Percentiles rank a stretch among this genome's conserved stretches.
Conservation (phyloP, 2,113 vertebrate genomes). For the Oncorhynchus gorbuscha region DNA sequence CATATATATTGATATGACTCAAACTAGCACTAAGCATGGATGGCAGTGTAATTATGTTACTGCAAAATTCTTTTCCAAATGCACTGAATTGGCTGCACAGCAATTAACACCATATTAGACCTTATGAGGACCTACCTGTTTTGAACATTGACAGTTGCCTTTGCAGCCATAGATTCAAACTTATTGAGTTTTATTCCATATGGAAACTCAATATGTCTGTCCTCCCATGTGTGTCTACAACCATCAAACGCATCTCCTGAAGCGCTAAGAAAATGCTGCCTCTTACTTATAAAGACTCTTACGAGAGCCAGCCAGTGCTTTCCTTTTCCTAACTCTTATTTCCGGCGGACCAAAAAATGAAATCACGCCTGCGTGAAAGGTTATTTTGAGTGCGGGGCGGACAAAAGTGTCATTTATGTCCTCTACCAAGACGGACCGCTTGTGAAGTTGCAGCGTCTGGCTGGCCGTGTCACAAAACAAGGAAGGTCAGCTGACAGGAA, state of each 20-base stretch:
- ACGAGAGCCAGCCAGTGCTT: slow-evolving; percentile 23
- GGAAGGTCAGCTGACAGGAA: slow-evolving; percentile 25
- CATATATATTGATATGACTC: no score
- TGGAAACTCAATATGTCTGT: no score
- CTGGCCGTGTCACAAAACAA: slow-evolving; percentile 40
- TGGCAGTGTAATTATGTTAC: no score
- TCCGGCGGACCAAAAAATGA: slow-evolving; percentile 17
- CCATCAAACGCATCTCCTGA: not conserved
- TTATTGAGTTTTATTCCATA: no score
- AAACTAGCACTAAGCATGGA: no score
- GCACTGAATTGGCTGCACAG: no score
- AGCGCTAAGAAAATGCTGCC: not conserved
- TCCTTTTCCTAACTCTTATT: slow-evolving; percentile 1
- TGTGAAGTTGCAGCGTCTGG: slow-evolving; percentile 30
- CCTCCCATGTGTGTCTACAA: no score
- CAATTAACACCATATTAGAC: no score
- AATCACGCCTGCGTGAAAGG: slow-evolving; percentile 32
- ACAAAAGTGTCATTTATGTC: slow-evolving; percentile 46
- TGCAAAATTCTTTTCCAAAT: no score
- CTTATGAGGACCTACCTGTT: no score
- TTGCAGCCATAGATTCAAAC: no score
- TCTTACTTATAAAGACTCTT: slow-evolving; percentile 25
- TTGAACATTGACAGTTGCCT: no score
- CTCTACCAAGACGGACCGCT: slow-evolving; percentile 49
- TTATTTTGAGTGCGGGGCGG: slow-evolving; percentile 34